phyloP scores from a whole-genome alignment of 2,888 invertebrate genomes.

The Cheilosia vulpina region DNA sequence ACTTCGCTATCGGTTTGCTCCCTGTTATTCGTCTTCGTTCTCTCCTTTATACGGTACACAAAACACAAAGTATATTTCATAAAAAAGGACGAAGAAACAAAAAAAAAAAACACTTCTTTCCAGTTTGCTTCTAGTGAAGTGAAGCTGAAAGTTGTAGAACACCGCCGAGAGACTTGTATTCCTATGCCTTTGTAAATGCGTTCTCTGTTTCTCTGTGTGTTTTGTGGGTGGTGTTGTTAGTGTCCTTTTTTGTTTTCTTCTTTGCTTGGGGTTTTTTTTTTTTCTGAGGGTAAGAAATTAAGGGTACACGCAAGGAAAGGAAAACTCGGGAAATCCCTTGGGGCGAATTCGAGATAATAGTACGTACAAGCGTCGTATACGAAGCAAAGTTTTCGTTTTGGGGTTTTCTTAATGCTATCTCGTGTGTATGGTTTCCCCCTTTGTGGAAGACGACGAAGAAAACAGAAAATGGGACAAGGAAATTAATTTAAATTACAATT shows the following conservation, averaged over 20 bases:
- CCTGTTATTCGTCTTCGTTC: constrained; percentile 57
- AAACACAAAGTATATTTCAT: constrained; percentile 47
- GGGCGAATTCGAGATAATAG: constrained; percentile 72
- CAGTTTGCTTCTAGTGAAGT: constrained; percentile 58
- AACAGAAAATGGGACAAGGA: constrained; percentile 47
- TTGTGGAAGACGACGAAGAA: constrained; percentile 20
- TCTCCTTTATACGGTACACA: constrained; percentile 38
- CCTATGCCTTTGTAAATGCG: constrained; percentile 40
- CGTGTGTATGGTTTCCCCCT: constrained; percentile 53
- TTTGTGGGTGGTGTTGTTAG: constrained; percentile 12
- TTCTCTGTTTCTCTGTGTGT: constrained; percentile 31
- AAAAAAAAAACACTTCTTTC: constrained; percentile 20
- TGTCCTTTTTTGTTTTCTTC: constrained; percentile 48
- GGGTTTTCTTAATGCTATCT: constrained; percentile 57
- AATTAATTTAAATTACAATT: constrained; percentile 76
- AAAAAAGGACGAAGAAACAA: constrained; percentile 25
- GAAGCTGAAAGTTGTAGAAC: constrained; percentile 71
- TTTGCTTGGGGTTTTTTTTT: background rate
- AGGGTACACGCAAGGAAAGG: constrained; percentile 38
- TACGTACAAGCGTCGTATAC: constrained; percentile 51
- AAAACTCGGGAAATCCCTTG: constrained; percentile 59
- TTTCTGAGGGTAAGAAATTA: constrained; percentile 29
- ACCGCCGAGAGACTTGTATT: constrained; percentile 69
- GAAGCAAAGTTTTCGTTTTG: constrained; percentile 58
- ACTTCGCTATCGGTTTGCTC: constrained; percentile 60